These are phyloP conservation scores for Sphaerophoria taeniata DNA, from an alignment of 2,888 invertebrate species.

Conservation along the genomic window DNA sequence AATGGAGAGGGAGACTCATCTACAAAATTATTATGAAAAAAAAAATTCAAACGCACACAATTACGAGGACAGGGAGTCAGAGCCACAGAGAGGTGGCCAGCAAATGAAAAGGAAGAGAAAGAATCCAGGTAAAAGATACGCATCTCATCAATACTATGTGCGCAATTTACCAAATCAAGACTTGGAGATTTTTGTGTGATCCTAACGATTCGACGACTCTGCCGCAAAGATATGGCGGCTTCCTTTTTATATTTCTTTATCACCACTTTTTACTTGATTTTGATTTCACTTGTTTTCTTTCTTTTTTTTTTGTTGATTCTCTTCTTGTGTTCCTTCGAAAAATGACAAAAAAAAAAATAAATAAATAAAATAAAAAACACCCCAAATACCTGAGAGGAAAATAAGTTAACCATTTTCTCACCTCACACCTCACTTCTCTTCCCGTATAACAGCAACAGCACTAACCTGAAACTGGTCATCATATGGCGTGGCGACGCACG, in stretches of 20 bases:
- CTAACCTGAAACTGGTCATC: slow-evolving; percentile 25
- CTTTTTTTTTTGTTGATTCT: slow-evolving; percentile 37
- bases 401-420: slow-evolving; percentile 38
- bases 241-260: slow-evolving; percentile 69
- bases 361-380: slow-evolving; percentile 25
- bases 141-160: slow-evolving; percentile 60
- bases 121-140: slow-evolving; percentile 64
- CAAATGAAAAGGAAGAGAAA: slow-evolving; percentile 9
- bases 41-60: slow-evolving; percentile 36
- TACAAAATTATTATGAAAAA: slow-evolving; percentile 38
- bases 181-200: slow-evolving; percentile 64
- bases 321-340: slow-evolving; percentile 33
- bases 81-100: slow-evolving; percentile 8
- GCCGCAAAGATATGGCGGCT: slow-evolving; percentile 57
- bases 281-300: slow-evolving; percentile 63
- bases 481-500: slow-evolving; percentile 11
- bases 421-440: slow-evolving; percentile 39
- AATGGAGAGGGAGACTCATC: slow-evolving; percentile 20
- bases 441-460: not conserved
- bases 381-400: slow-evolving; percentile 57
- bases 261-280: slow-evolving; percentile 72
- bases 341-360: slow-evolving; percentile 3
- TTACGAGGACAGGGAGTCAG: no score
- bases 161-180: slow-evolving; percentile 69
- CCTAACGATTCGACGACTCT: slow-evolving; percentile 42